Conservation (phyloP, 2,797 vertebrate species). For the Loriculus beryllinus region DNA sequence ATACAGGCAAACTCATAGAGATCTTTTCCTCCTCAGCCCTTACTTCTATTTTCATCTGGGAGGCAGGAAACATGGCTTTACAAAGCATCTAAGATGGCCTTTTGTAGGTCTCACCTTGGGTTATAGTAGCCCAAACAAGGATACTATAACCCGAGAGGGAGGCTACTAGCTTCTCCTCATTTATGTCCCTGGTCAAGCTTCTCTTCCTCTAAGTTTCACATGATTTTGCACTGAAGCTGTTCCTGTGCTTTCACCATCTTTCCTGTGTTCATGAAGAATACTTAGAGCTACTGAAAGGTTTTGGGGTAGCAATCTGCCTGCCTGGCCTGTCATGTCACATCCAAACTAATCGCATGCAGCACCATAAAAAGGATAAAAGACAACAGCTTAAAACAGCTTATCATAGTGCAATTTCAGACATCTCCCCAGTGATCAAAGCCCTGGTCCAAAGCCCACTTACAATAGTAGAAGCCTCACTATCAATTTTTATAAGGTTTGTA, state of each 20-base stretch:
- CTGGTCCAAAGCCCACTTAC: neutral
- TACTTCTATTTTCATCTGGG: neutral
- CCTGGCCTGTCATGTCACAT: neutral
- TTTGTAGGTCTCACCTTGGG: neutral
- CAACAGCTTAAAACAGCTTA: neutral
- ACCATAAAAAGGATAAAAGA: neutral
- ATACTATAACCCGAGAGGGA: neutral
- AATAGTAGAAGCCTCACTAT: neutral
- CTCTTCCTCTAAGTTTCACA: neutral
- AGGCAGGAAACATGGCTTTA: neutral
- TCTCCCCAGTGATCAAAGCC: neutral
- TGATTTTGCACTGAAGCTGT: neutral
- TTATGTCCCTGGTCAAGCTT: neutral
- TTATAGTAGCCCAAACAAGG: neutral
- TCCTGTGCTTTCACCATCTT: neutral
- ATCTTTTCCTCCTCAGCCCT: neutral
- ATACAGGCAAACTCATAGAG: neutral
- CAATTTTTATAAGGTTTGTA: neutral
- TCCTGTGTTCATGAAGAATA: neutral
- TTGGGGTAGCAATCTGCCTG: neutral
- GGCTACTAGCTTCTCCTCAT: neutral
- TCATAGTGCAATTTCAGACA: neutral
- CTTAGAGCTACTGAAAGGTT: neutral
- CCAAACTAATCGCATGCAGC: neutral
- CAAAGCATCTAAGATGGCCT: neutral